These are phyloP conservation scores for Saguinus imperator DNA, from an alignment of 2,113 vertebrate genomes.

Conservation along the genomic window DNA sequence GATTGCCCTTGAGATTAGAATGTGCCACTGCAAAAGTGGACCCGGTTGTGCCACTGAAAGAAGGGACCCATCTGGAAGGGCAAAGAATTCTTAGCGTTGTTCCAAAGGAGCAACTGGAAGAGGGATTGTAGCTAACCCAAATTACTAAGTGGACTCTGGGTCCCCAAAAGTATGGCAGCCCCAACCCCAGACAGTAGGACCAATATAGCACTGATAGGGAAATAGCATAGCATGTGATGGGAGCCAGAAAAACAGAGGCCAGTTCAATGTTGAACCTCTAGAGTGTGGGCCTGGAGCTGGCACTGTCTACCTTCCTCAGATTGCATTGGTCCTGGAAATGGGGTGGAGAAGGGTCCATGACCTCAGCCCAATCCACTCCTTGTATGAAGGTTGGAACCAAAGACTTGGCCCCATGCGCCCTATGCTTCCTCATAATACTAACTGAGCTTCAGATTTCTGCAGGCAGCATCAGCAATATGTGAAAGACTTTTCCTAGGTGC, in stretches of 20 bases:
- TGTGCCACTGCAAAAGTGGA: neutral
- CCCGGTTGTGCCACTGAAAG: neutral
- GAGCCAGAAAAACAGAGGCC: neutral
- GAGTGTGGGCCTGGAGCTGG: neutral
- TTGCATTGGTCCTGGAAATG: neutral
- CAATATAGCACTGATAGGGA: neutral
- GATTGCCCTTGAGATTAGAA: neutral
- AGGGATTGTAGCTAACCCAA: neutral
- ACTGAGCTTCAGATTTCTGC: neutral
- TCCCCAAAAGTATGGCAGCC: neutral
- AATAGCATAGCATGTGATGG: neutral
- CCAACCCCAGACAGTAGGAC: neutral
- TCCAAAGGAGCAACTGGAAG: neutral
- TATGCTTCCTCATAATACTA: neutral
- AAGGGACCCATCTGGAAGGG: neutral
- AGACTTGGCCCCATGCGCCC: neutral
- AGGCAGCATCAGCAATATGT: no score
- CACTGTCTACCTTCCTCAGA: neutral
- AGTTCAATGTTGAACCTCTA: neutral
- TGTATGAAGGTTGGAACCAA: fast-evolving
- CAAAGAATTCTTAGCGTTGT: neutral
- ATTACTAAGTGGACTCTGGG: neutral
- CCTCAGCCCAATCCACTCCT: neutral
- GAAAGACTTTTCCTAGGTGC: neutral
- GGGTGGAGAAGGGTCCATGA: neutral